Evolutionary conservation across 2,888 invertebrate genomes (phyloP).

Genomic region (Cancer borealis): DNA sequence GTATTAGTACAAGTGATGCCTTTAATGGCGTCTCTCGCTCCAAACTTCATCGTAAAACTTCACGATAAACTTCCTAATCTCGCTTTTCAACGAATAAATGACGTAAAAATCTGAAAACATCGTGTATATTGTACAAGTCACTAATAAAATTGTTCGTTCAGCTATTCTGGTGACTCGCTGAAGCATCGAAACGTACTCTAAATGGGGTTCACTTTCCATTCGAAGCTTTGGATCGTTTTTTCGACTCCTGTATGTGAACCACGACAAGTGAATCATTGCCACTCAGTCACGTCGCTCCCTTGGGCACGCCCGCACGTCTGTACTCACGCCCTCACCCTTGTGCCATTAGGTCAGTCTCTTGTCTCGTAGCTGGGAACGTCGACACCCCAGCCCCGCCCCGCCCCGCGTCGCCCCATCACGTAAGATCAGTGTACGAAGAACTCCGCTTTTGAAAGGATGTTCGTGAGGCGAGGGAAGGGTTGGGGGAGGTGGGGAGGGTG

Average conservation of each 20-base stretch:
- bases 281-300: not conserved
- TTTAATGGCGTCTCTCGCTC: no score
- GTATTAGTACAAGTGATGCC: no score
- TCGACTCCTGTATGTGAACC: not conserved
- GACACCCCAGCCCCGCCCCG: not conserved
- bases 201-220: not conserved
- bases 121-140: no score
- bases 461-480: not conserved
- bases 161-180: no score
- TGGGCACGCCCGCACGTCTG: not conserved
- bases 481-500: not conserved
- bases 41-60: no score
- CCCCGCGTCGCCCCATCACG: not conserved
- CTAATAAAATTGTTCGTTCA: no score
- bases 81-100: no score
- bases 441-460: not conserved
- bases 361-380: not conserved
- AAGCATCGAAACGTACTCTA: not conserved
- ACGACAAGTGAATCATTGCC: not conserved
- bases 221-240: not conserved
- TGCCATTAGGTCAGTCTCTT: not conserved
- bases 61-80: no score
- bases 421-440: not conserved
- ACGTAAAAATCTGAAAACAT: no score
- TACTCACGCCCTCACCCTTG: not conserved